A percentile compares a stretch with the other conserved stretches of the same genome.
These are phyloP conservation scores for Leptonema lineaticorne DNA, from an alignment of 1,140 invertebrate species.

Conservation along the genomic window DNA sequence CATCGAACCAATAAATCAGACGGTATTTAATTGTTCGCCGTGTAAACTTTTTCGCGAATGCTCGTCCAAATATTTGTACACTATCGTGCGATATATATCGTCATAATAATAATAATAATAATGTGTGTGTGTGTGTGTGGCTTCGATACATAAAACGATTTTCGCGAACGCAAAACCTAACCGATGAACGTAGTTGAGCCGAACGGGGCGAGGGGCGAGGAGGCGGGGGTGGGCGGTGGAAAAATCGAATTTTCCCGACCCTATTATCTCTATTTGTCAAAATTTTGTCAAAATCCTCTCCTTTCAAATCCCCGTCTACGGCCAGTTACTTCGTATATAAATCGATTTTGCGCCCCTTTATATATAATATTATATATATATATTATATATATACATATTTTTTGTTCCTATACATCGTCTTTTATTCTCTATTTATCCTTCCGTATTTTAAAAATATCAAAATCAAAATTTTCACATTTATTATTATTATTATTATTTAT, in stretches of 20 bases:
- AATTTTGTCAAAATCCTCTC: neutral
- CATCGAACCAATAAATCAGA: conserved; percentile 9
- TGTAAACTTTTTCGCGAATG: conserved; percentile 1
- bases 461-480: no score
- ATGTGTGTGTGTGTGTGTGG: neutral
- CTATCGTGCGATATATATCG: neutral
- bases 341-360: neutral
- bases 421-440: no score
- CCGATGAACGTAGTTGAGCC: no score
- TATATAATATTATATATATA: neutral
- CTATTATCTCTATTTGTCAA: neutral
- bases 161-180: no score
- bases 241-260: conserved; percentile 4
- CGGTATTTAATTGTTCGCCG: no score
- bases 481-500: no score
- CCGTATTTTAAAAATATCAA: no score
- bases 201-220: neutral
- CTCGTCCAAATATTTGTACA: no score
- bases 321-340: neutral
- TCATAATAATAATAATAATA: no score
- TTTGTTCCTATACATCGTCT: neutral
- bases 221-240: no score
- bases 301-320: neutral
- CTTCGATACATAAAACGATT: neutral
- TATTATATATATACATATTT: neutral